Evolutionary conservation across 2,797 vertebrate genomes (phyloP), one percentile per base, ranked within the genome.

Genomic region (Pristis pectinata): DNA sequence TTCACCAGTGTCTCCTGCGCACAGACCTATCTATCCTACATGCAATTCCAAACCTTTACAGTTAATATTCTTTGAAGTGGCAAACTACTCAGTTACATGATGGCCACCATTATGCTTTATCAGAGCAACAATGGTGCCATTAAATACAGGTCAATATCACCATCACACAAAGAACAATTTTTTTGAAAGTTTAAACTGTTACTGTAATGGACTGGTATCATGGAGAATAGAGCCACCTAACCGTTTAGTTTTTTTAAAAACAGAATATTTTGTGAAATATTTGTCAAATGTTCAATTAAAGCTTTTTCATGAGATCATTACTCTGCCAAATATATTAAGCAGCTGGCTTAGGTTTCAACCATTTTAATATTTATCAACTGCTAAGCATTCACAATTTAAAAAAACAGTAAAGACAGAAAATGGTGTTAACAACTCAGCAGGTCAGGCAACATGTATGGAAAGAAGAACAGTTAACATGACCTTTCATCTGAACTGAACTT

Each of bases 241-340:
- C 30, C 83, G 87, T 59, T 79, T 7, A 44, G 53, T 87, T 87
- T 13, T 53, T 10, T 87, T n/a, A 34, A 59, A 87, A n/a, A 87
- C n/a, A n/a, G n/a, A n/a, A n/a, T n/a, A n/a, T n/a, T 59, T 59
- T 87, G 83, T 87, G 83, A 87, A n/a, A 87, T 87, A 30, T 87
- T 59, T 59, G 53, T 11, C 44, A 59, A 30, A 83, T 87, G 27
- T 87, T 87, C 83, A 87, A 87, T 87, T 59, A 87, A 87, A 87
- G 87, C 30, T 44, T 80, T 30, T 87, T n/a, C 83, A 87, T 30
- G 87, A 87, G 83, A 59, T 87, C 83, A 87, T 87, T 87, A 59
- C 49, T 59, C 19, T 44, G 53, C 3, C 41, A 82, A 82, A 82
- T 24, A 87, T 53, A 87, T 87, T 53, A 82, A 53, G 82, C 44